Percentiles rank a stretch among this genome's conserved stretches.
Conservation (phyloP, 2,888 invertebrate species). For the Harpalus rufipes region DNA sequence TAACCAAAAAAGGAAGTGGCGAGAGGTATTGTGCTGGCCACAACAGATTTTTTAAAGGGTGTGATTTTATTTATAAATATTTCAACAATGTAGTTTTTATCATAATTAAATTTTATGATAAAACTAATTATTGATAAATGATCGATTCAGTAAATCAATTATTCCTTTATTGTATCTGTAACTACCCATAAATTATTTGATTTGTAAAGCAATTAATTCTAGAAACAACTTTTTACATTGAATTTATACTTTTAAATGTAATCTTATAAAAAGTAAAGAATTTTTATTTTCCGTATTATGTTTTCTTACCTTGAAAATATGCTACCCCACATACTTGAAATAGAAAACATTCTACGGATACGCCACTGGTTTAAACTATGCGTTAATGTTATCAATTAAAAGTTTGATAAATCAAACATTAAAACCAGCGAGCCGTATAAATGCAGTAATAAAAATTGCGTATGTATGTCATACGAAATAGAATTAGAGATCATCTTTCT, state of each 20-base stretch:
- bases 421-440: constrained; percentile 33
- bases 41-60: too few relatives aligned
- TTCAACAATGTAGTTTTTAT: not conserved
- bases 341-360: not conserved
- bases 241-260: constrained; percentile 13
- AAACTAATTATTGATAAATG: not conserved
- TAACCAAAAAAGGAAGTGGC: too few relatives aligned
- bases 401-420: constrained; percentile 39
- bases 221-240: constrained; percentile 24
- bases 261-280: constrained; percentile 1
- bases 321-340: not conserved
- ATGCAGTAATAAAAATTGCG: constrained; percentile 44
- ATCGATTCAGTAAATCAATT: constrained; percentile 9
- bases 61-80: too few relatives aligned
- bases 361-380: constrained; percentile 22
- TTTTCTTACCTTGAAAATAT: constrained; percentile 41
- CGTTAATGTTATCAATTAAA: constrained; percentile 47
- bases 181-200: constrained; percentile 14
- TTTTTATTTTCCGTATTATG: not conserved
- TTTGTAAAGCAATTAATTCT: constrained; percentile 35
- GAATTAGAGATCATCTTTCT: constrained; percentile 9
- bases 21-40: too few relatives aligned
- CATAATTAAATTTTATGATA: not conserved
- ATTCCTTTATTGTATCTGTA: not conserved
- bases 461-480: constrained; percentile 27